Conservation (phyloP, 1,140 invertebrate species). For the Drosophila sucinea region DNA sequence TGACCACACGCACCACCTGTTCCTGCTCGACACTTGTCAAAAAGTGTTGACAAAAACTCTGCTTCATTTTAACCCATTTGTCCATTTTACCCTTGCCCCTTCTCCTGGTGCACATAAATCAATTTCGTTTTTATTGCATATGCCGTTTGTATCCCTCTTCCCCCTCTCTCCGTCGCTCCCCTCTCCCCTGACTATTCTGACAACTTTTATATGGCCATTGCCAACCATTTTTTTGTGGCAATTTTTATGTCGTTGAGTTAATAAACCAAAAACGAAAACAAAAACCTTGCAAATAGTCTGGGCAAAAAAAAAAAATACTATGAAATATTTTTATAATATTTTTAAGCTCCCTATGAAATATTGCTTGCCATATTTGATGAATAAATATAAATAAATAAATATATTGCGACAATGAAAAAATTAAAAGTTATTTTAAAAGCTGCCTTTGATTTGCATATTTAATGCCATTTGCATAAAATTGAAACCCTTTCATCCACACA, state of each 20-base stretch:
- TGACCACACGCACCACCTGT: slow-evolving; percentile 21
- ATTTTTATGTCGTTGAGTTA: slow-evolving; percentile 65
- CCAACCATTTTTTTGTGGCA: slow-evolving; percentile 54
- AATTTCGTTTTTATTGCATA: slow-evolving; percentile 68
- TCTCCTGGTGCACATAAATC: slow-evolving; percentile 67
- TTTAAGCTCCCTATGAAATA: slow-evolving; percentile 74
- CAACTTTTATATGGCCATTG: slow-evolving; percentile 61
- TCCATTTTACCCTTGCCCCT: slow-evolving; percentile 1
- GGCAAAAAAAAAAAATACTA: slow-evolving; percentile 23
- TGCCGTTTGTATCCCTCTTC: slow-evolving; percentile 60
- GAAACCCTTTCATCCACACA: slow-evolving; percentile 10
- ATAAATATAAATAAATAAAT: slow-evolving; percentile 70
- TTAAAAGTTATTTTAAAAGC: slow-evolving; percentile 64
- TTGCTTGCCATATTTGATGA: slow-evolving; percentile 60
- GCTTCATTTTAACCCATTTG: slow-evolving; percentile 40
- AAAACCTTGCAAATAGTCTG: slow-evolving; percentile 18
- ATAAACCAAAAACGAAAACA: slow-evolving; percentile 58
- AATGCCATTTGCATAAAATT: slow-evolving; percentile 66
- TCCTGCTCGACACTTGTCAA: slow-evolving; percentile 13
- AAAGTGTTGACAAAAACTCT: slow-evolving; percentile 48
- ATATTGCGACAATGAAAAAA: slow-evolving; percentile 52
- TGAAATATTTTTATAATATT: slow-evolving; percentile 60
- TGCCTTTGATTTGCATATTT: slow-evolving; percentile 71
- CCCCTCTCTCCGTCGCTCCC: not conserved
- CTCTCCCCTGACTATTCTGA: not conserved